Base-by-base conservation (phyloP, 2,888 invertebrate genomes). In the Sphaerophoria rueppellii region DNA sequence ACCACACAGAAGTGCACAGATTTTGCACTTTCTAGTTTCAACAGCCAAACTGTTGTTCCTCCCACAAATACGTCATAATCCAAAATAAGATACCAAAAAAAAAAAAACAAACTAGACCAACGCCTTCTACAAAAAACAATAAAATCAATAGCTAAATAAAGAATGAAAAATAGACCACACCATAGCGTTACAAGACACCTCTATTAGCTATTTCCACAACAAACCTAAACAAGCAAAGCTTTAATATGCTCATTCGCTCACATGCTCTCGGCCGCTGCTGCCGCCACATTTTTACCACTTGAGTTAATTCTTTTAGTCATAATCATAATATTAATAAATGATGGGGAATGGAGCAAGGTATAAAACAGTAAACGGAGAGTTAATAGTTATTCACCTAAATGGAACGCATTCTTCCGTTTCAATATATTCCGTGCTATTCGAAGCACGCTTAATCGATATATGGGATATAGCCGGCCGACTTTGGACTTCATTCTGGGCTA, bases 341-440 rank as follows among this genome's bases (percentile, higher is more conserved):
- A 24, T 24, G 24, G 14, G 65, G 74, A 71, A 83, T 79, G 74
- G 72, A 61, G 54, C 67, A 75, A 67, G 69, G 65, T 43, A 43
- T 9, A 40, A 6, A 7, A 40, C 40, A 9, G 40, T 40, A 40
- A 7, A 40, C 40, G 4, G 6, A 58, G 67, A 61, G 70, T 72
- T 71, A 24, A 24, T 24, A 79, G 54, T 43, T 61, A 55, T 72
- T 57, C 75, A 69, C 75, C 72, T 76, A 75, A 24, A 24, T 80
- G 71, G 55, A 80, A 83, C 80, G 75, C 80, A 80, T 80, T 83
- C 83, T 75, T 83, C 83, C 80, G 75, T 72, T 74, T 71, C 80
- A 52, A 61, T 80, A 72, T 79, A 14, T 65, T 69, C 52, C 32
- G 16, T 70, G 43, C 48, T 55, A 40, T 57, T 6, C 48, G 50